Percentiles rank a stretch among this genome's conserved stretches.
Conservation (phyloP, 2,888 invertebrate species). For the Diaphora mendica region DNA sequence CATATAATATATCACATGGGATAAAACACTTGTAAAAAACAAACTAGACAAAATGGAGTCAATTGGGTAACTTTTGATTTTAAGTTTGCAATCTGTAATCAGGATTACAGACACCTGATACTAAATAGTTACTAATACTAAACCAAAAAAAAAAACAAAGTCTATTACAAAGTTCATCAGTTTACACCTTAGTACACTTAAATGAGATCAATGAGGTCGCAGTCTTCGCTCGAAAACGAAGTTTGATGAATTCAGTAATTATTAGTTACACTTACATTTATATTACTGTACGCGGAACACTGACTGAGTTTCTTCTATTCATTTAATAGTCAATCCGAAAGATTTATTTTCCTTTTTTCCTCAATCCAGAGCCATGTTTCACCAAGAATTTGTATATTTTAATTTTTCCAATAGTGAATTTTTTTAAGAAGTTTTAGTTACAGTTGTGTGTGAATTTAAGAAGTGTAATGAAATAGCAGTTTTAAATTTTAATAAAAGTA, state of each 20-base stretch:
- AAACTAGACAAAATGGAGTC: neutral
- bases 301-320: neutral
- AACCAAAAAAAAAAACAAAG: conserved; percentile 38
- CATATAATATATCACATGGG: too few relatives aligned
- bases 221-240: conserved; percentile 63
- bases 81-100: conserved; percentile 11
- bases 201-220: conserved; percentile 68
- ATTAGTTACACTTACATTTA: neutral
- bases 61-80: neutral
- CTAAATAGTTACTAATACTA: conserved; percentile 39
- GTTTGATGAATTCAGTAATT: conserved; percentile 61
- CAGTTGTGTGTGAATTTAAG: too few relatives aligned
- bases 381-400: neutral
- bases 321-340: neutral
- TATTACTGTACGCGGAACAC: neutral
- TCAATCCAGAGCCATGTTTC: neutral
- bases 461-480: neutral
- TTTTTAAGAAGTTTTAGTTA: neutral
- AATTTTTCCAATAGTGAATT: neutral
- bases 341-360: neutral
- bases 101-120: conserved; percentile 2
- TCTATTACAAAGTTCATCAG: conserved; percentile 54
- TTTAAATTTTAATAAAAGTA: neutral
- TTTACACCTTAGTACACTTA: conserved; percentile 59
- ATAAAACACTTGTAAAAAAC: neutral